A percentile compares a stretch with the other conserved stretches of the same genome.
Evolutionary conservation across 1,140 invertebrate species (phyloP).

Genomic region (Potamilus streckersoni): DNA sequence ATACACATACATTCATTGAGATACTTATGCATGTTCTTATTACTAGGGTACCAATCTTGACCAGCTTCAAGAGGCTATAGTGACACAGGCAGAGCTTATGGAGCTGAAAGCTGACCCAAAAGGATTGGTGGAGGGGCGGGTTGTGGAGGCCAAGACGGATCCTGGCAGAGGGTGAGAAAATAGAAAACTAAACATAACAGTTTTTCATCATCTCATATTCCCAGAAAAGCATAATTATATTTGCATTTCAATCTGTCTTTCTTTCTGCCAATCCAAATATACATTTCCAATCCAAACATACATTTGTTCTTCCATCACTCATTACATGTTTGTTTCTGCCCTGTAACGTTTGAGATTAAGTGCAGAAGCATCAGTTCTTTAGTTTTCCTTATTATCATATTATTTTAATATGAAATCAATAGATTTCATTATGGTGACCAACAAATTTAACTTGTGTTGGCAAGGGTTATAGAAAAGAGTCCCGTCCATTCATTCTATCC

Average conservation of each 20-base stretch:
- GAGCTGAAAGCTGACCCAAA: slow-evolving; percentile 83
- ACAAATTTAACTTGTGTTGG: too few relatives aligned
- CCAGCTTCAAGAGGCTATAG: slow-evolving; percentile 85
- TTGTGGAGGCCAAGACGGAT: slow-evolving; percentile 89
- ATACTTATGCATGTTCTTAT: too few relatives aligned
- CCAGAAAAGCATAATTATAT: not conserved
- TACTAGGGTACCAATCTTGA: slow-evolving; percentile 79
- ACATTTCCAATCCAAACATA: not conserved
- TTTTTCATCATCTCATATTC: not conserved
- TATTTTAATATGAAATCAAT: too few relatives aligned
- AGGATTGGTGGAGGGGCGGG: slow-evolving; percentile 88
- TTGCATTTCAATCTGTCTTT: not conserved
- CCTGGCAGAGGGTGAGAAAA: slow-evolving; percentile 74
- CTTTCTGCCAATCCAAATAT: not conserved
- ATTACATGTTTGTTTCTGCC: too few relatives aligned
- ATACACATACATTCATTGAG: too few relatives aligned
- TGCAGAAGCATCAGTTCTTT: too few relatives aligned
- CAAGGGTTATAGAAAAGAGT: too few relatives aligned
- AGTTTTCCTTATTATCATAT: too few relatives aligned
- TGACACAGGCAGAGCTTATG: slow-evolving; percentile 87
- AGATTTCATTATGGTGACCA: too few relatives aligned
- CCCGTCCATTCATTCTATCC: too few relatives aligned
- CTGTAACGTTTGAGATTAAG: too few relatives aligned
- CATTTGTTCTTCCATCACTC: too few relatives aligned
- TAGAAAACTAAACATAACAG: not conserved